phyloP scores from a whole-genome alignment of 1,140 invertebrate species.

The Choristoneura fumiferana region DNA sequence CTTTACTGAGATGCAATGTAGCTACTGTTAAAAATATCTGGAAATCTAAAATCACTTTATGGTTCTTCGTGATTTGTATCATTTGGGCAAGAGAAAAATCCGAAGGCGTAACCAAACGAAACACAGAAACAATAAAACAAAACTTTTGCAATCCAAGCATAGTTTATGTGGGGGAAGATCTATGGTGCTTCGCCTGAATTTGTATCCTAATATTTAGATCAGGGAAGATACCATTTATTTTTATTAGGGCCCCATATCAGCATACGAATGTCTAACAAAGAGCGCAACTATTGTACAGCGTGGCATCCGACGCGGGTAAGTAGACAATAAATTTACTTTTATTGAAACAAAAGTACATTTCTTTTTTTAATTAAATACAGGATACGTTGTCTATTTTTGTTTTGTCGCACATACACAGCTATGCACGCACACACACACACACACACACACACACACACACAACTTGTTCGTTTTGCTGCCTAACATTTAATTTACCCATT shows the following conservation, averaged over 20 bases:
- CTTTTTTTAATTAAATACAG: slow-evolving; percentile 20
- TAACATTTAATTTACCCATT: too few relatives aligned
- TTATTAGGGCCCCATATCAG: slow-evolving; percentile 49
- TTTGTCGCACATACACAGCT: too few relatives aligned
- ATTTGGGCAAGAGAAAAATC: neutral
- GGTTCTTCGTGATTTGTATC: slow-evolving; percentile 9
- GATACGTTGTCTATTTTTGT: slow-evolving; percentile 28
- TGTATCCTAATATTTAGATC: slow-evolving; percentile 54
- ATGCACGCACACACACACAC: too few relatives aligned
- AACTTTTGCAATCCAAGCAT: slow-evolving; percentile 22
- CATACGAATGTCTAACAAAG: slow-evolving; percentile 50
- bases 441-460: too few relatives aligned
- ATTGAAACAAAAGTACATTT: slow-evolving; percentile 22
- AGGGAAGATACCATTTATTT: slow-evolving; percentile 48
- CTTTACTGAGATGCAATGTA: too few relatives aligned
- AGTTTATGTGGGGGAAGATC: slow-evolving; percentile 36
- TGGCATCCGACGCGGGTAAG: slow-evolving; percentile 26
- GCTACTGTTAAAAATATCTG: too few relatives aligned
- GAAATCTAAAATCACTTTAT: neutral
- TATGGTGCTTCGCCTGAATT: slow-evolving; percentile 41
- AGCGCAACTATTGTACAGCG: slow-evolving; percentile 27
- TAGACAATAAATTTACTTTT: slow-evolving; percentile 29
- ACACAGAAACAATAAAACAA: slow-evolving; percentile 16
- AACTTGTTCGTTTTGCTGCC: too few relatives aligned
- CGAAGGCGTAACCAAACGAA: slow-evolving; percentile 10